phyloP scores from a whole-genome alignment of 1,140 invertebrate genomes.

The Anoplolepis gracilipes region DNA sequence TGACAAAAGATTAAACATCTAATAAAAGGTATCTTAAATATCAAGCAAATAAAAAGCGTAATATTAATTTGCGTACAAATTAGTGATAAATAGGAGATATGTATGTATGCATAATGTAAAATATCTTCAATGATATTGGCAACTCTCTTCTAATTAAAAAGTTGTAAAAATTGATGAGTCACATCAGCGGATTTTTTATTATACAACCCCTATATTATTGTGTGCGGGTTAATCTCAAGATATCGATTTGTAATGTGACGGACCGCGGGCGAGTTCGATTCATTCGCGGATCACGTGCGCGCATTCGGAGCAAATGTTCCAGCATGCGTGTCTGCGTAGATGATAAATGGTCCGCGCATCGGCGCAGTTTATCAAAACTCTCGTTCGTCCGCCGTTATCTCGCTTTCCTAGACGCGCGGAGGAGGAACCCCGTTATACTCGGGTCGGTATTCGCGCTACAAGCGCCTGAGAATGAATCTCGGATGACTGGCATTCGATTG shows the following conservation, averaged over 20 bases:
- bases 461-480: slow-evolving; percentile 47
- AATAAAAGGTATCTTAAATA: too few species aligned
- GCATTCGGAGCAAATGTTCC: not conserved
- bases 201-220: not conserved
- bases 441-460: slow-evolving; percentile 27
- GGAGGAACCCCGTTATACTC: slow-evolving; percentile 50
- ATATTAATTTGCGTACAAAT: too few species aligned
- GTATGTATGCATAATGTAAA: too few species aligned
- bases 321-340: slow-evolving; percentile 9
- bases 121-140: too few species aligned
- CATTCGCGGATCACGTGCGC: too few species aligned
- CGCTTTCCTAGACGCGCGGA: slow-evolving; percentile 54
- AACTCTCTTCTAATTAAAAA: too few species aligned
- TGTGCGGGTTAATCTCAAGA: slow-evolving; percentile 19
- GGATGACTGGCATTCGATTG: slow-evolving; percentile 55
- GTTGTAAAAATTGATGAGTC: too few species aligned
- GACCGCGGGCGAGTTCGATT: slow-evolving; percentile 8
- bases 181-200: too few species aligned
- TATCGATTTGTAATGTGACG: slow-evolving; percentile 42
- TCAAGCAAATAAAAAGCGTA: too few species aligned
- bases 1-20: too few species aligned
- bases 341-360: slow-evolving; percentile 38
- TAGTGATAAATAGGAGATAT: too few species aligned
- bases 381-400: slow-evolving; percentile 56
- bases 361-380: slow-evolving; percentile 57